Evolutionary conservation across 2,113 vertebrate species (phyloP), one percentile per base, ranked within the genome.

Genomic region (Holacanthus passer): DNA sequence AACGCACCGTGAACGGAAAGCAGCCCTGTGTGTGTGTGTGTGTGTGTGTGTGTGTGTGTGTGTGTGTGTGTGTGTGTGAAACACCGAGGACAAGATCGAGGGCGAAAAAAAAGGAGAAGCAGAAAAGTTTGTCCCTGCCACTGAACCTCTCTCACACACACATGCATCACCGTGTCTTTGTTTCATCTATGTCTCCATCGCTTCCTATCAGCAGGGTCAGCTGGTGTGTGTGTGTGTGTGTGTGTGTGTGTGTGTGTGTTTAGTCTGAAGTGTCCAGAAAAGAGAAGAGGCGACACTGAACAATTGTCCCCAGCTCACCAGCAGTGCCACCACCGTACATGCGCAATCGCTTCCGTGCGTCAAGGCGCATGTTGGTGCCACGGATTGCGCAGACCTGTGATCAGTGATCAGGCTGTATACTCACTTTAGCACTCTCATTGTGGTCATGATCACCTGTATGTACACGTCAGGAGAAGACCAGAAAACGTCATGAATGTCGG

Each of bases 1-100:
- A 92, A 93, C 41, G 77, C 82, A 69, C 32, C 90, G 29, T 53
- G 53, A 79, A 67, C 84, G 85, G 81, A 92, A 88, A 86, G 71
- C 79, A 82, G 67, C 82, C 60, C 66, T 20, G 58, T 22, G 73
- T 22, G 62, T 73, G 88, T 73, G 83, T 63, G 72, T 19, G 75
- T 14, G 52, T 41, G 65, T 56, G 56, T 62, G 60, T 72, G 88
- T 73, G 83, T n/a, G n/a, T 29, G 72, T 20, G 50, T 39, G 76
- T 41, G 62, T 63, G 72, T 19, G 75, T 14, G 52, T 41, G 65
- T 56, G 56, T 62, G 62, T 73, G 88, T 73, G 83, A 91, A 85
- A 89, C 66, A 70, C 39, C 5, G 79, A 88, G 85, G 87, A 93
- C 87, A 75, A 81, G 68, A 88, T 79, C 78, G 78, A 87, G 69